These are phyloP conservation scores for Paramormyrops kingsleyae DNA, from an alignment of 2,113 vertebrate species.

Conservation along the genomic window DNA sequence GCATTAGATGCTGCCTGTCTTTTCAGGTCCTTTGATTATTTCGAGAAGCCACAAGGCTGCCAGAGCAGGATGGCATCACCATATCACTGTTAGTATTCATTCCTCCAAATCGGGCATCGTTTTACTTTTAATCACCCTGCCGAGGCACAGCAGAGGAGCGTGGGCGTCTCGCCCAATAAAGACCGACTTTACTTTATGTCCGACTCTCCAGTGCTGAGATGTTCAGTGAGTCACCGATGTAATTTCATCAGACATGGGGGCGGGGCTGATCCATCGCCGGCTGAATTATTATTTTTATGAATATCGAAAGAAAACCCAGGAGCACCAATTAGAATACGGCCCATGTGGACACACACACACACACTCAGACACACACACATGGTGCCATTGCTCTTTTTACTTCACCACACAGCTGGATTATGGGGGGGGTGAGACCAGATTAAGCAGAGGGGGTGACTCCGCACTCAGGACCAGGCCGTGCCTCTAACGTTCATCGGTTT, in stretches of 20 bases:
- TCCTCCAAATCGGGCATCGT: background rate
- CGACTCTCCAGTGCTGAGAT: background rate
- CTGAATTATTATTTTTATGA: background rate
- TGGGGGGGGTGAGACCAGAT: too few relatives aligned
- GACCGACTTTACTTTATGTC: background rate
- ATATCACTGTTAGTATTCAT: background rate
- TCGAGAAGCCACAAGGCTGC: background rate
- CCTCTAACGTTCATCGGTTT: background rate
- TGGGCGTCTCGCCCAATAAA: background rate
- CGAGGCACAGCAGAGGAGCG: background rate
- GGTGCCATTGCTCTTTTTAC: too few relatives aligned
- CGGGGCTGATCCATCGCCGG: background rate
- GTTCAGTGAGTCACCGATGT: background rate
- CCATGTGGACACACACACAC: background rate
- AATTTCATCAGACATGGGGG: background rate
- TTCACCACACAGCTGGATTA: too few relatives aligned
- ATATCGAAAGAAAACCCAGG: background rate
- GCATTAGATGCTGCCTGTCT: background rate
- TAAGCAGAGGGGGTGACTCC: too few relatives aligned
- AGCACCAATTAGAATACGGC: background rate
- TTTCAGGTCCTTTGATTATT: background rate
- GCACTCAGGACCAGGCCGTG: too few relatives aligned
- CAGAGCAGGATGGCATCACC: background rate
- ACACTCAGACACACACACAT: too few relatives aligned
- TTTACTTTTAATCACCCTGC: background rate